phyloP scores from a whole-genome alignment of 2,888 invertebrate genomes.

The Lithophane semibrunnea region DNA sequence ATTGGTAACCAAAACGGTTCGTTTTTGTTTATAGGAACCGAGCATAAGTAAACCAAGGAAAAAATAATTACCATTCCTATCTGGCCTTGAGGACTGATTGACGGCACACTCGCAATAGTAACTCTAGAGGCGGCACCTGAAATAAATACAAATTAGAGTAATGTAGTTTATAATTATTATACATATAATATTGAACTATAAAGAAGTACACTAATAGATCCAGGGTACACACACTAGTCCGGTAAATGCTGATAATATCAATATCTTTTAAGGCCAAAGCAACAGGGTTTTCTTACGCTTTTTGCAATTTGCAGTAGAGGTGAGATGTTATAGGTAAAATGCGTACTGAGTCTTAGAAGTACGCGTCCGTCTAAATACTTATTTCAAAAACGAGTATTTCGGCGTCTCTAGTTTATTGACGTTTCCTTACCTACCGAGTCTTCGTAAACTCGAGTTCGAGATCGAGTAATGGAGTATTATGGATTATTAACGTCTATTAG shows the following conservation, averaged over 20 bases:
- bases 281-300: not conserved
- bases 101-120: constrained; percentile 90
- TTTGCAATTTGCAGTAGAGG: not conserved
- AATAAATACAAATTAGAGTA: constrained; percentile 36
- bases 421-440: no score
- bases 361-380: not conserved
- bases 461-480: no score
- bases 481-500: no score
- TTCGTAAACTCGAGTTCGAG: no score
- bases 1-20: no score
- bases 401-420: not conserved
- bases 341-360: not conserved
- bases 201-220: not conserved
- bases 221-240: not conserved
- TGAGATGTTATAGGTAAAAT: not conserved
- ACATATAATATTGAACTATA: not conserved
- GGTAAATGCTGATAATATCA: not conserved
- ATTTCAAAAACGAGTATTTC: not conserved
- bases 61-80: constrained; percentile 92
- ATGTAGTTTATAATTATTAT: constrained; percentile 3
- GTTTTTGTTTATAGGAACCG: no score
- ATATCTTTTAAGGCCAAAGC: not conserved
- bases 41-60: constrained; percentile 43
- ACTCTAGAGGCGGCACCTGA: constrained; percentile 88
- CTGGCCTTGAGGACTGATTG: constrained; percentile 91